Evolutionary conservation across 2,113 vertebrate genomes (phyloP).

Genomic region (Ictalurus furcatus): DNA sequence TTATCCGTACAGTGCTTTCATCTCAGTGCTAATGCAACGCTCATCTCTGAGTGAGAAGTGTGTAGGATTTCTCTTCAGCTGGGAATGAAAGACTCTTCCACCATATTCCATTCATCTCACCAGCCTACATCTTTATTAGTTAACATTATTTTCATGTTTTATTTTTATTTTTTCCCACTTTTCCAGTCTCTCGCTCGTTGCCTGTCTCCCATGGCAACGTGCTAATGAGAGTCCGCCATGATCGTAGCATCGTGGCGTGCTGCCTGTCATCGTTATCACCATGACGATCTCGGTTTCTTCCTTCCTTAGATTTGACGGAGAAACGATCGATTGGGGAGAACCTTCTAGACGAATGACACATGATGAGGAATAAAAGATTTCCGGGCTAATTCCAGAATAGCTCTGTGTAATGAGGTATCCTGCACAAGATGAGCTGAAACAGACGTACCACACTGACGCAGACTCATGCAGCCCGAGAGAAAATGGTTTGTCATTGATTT

Average conservation of each 20-base stretch:
- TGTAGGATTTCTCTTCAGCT: not conserved
- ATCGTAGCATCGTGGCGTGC: conserved; percentile 1
- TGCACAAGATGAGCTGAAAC: not conserved
- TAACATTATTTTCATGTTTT: not conserved
- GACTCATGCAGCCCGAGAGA: not conserved
- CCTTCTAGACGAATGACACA: conserved; percentile 52
- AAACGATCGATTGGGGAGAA: conserved; percentile 69
- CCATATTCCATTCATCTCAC: conserved; percentile 33
- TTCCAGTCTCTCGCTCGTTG: conserved; percentile 11
- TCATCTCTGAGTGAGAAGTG: not conserved
- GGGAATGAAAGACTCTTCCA: not conserved
- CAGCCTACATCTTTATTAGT: not conserved
- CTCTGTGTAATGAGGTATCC: not conserved
- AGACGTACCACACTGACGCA: not conserved
- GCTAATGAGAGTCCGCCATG: conserved; percentile 38
- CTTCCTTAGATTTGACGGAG: not conserved
- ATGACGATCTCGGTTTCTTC: not conserved
- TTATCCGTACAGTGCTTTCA: not conserved
- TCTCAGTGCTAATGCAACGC: no score
- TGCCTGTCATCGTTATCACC: conserved; percentile 40
- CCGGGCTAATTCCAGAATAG: conserved; percentile 26
- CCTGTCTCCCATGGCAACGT: conserved; percentile 39
- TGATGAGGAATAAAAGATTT: conserved; percentile 49
- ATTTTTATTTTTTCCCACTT: not conserved
- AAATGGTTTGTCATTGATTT: not conserved